phyloP scores from a whole-genome alignment of 2,113 vertebrate genomes.

The Ariopsis seemanni region DNA sequence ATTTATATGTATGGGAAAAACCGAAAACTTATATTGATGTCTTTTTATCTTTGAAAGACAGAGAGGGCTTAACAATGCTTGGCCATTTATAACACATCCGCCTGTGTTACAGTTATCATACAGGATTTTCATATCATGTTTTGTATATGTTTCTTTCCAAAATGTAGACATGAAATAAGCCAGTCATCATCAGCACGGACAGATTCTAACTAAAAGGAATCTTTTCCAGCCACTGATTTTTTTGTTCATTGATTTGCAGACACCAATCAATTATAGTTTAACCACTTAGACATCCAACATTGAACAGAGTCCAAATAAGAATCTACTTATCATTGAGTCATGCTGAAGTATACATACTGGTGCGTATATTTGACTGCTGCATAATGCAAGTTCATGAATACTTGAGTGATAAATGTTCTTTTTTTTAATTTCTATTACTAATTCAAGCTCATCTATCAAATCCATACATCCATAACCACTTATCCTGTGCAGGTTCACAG shows the following conservation, averaged over 20 bases:
- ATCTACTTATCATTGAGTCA: not conserved
- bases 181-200: not conserved
- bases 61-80: not conserved
- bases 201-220: not conserved
- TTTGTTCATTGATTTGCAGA: slow-evolving; percentile 17
- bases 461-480: too few species aligned
- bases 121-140: too few species aligned
- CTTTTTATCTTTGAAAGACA: not conserved
- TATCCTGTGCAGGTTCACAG: too few species aligned
- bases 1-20: not conserved
- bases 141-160: not conserved
- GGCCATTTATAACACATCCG: not conserved
- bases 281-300: not conserved
- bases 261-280: slow-evolving; percentile 17
- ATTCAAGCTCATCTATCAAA: not conserved
- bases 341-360: not conserved
- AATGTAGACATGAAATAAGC: not conserved
- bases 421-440: not conserved
- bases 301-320: not conserved
- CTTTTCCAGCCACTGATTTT: not conserved
- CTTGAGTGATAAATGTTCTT: not conserved
- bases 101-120: not conserved
- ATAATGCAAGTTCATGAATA: not conserved
- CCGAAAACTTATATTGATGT: not conserved
- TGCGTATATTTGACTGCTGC: not conserved